A percentile compares a stretch with the other conserved stretches of the same genome.
Conservation (phyloP, 2,797 vertebrate species). For the Enteromius unitaeniatus region DNA sequence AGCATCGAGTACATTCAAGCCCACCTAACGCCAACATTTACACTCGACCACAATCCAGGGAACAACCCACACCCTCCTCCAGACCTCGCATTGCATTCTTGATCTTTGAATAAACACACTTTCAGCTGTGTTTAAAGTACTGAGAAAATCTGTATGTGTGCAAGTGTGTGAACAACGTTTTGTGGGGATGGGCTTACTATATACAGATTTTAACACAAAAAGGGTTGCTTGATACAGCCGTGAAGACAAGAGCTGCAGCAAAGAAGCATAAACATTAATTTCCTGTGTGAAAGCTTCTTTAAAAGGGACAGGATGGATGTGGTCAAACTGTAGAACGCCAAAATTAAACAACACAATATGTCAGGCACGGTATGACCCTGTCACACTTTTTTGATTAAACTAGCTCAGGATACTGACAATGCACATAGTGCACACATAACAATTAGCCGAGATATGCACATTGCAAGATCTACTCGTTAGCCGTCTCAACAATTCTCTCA, state of each 20-base stretch:
- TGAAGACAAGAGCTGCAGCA: background rate
- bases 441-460: background rate
- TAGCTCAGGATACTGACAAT: background rate
- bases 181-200: background rate
- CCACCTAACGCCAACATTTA: slow-evolving; percentile 54
- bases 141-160: slow-evolving; percentile 16
- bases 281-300: slow-evolving; percentile 8
- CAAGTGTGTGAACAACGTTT: background rate
- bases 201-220: background rate
- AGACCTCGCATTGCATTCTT: slow-evolving; percentile 78
- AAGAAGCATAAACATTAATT: slow-evolving; percentile 21
- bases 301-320: slow-evolving; percentile 47
- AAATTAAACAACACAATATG: background rate
- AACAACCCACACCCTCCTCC: slow-evolving; percentile 76
- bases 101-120: slow-evolving; percentile 51
- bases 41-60: slow-evolving; percentile 80
- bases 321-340: slow-evolving; percentile 23
- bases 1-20: background rate
- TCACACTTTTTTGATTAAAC: background rate
- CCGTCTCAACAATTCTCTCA: background rate
- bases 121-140: slow-evolving; percentile 23
- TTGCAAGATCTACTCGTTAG: background rate
- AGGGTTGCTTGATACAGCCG: background rate
- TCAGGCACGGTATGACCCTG: background rate
- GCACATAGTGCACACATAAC: background rate